Base-by-base conservation (phyloP, 2,113 vertebrate genomes). In the Strix uralensis region DNA sequence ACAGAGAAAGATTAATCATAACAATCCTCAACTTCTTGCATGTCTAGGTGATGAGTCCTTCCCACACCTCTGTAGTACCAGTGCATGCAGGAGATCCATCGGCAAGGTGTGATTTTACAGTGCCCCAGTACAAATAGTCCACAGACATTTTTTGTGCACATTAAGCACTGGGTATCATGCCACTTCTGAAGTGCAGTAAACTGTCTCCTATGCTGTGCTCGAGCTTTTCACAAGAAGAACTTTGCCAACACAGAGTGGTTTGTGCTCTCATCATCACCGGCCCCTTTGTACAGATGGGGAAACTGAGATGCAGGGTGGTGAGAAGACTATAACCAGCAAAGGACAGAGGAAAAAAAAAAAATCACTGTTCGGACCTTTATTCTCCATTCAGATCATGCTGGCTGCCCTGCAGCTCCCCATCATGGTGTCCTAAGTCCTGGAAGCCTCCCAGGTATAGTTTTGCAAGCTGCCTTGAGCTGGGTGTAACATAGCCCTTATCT, bases 11-110 rank as follows among this genome's bases (percentile, higher is more conserved):
- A 82, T 80, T 87, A 80, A 83, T 93, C 62, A 81, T 81, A 93
- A 62, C 75, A 86, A 65, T 80, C 30, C 34, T 88, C 52, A 79
- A 27, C 78, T 74, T 90, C 52, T 40, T 42, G 40, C 74, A 47
- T 86, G 74, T 80, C 91, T 84, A 26, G 27, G 34, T 84, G 75
- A 57, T 96, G 90, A 94, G 80, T 95, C 86, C 57, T 73, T 90
- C 75, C 55, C 81, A 70, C 32, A 21, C 32, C 69, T 85, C 67
- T 70, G 38, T 25, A 67, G 85, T 66, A 55, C 29, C 75, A 58
- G 29, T 55, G 55, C 12, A 13, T 18, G 29, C 25, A 91, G 58
- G 40, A 92, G 75, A 83, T 26, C 86, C 16, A 3, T 4, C 7
- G 4, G 42, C 46, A 69, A 80, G 59, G 59, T 81, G 77, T 78